Evolutionary conservation across 64 coral and sea anemone genomes (phyloP).

Genomic region (Trachythela sp.): DNA sequence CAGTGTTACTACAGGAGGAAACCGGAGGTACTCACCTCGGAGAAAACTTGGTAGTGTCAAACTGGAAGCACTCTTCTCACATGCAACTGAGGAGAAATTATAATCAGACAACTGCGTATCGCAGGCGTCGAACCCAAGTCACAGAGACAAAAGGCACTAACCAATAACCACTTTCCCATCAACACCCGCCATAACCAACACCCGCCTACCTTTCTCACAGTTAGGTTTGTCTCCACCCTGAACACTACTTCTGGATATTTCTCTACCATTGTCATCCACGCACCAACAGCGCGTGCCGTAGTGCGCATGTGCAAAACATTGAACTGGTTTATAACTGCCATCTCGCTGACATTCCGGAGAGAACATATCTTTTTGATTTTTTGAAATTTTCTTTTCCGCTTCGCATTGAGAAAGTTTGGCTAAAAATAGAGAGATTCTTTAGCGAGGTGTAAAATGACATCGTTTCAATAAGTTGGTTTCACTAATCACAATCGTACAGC

Average conservation of each 20-base stretch:
- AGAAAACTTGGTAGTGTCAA: too few relatives aligned
- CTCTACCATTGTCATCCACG: conserved; percentile 71
- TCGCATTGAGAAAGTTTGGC: conserved; percentile 44
- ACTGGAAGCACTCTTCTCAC: too few relatives aligned
- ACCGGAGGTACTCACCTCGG: too few relatives aligned
- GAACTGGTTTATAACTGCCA: conserved; percentile 62
- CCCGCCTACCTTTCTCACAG: not conserved
- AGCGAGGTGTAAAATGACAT: not conserved
- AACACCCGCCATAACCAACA: too few relatives aligned
- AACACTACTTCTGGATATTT: conserved; percentile 62
- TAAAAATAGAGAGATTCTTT: not conserved
- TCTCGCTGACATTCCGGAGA: conserved; percentile 66
- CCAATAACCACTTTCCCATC: too few relatives aligned
- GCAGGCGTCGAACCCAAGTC: too few relatives aligned
- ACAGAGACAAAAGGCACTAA: too few relatives aligned
- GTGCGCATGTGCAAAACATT: conserved; percentile 71
- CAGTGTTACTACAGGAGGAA: too few relatives aligned
- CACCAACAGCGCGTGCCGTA: conserved; percentile 80
- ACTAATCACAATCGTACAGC: too few relatives aligned
- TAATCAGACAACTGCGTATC: too few relatives aligned
- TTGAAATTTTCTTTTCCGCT: conserved; percentile 66
- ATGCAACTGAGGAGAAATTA: too few relatives aligned
- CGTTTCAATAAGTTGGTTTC: too few relatives aligned
- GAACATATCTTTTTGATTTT: conserved; percentile 68
- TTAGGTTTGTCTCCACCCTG: conserved; percentile 37